Evolutionary conservation across 2,888 invertebrate species (phyloP), one percentile per base, ranked within the genome.

Genomic region (Germaria angustata): DNA sequence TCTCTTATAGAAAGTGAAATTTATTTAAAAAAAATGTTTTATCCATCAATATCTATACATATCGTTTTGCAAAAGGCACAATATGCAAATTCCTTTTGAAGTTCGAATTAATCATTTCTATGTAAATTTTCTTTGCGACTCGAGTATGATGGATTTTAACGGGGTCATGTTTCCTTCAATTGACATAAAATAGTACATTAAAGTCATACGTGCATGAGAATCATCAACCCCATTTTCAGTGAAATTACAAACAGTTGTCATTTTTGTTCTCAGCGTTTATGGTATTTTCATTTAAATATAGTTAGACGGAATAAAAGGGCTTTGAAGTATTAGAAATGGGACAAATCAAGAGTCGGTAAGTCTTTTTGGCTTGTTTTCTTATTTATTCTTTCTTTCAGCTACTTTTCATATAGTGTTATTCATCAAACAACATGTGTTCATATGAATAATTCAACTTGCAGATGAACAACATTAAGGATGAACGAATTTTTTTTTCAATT

Each of bases 71-170:
- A 11, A 28, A 15, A n/a, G n/a, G 8, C 13, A 6, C 11, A n/a
- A 15, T 15, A 57, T 15, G 46, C 15, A 71, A 59, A 57, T 71
- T 20, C 13, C 15, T 36, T 55, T 46, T 59, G 59, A 46, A 59
- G 36, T 71, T 49, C 13, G 7, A 9, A 32, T 41, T 28, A 28
- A 55, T 32, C 20, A 28, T n/a, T 49, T 49, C n/a, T 55, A 32
- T 51, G n/a, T 13, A 15, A 51, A 51, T 36, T 36, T 1, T 24
- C n/a, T n/a, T 2, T 24, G 34, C 15, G 1, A 8, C 20, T 36
- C 4, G 8, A 32, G 28, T 32, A 32, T 22, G 55, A 13, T n/a
- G 13, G 41, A 20, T 9, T 17, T 17, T n/a, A 28, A 13, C 2
- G 13, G 46, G 17, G 1, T 46, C 13, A 22, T 32, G 20, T 49